A percentile compares a stretch with the other conserved stretches of the same genome.
phyloP scores from a whole-genome alignment of 2,888 invertebrate species.

The Amiota communis region DNA sequence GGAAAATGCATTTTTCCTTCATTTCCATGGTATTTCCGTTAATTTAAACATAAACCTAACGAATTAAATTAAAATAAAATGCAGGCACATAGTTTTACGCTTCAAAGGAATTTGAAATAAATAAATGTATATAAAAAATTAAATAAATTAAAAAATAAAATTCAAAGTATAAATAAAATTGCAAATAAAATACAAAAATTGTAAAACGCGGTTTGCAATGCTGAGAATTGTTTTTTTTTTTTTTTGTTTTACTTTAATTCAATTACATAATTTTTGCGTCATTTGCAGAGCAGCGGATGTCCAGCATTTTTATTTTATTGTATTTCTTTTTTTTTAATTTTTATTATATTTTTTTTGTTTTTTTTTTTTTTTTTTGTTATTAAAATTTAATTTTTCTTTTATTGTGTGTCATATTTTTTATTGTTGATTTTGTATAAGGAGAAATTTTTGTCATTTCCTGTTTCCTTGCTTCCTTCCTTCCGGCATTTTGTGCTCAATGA shows the following conservation, averaged over 20 bases:
- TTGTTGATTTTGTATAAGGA: slow-evolving; percentile 5
- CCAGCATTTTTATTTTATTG: slow-evolving; percentile 20
- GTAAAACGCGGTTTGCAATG: neutral
- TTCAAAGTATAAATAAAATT: slow-evolving; percentile 16
- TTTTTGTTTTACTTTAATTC: slow-evolving; percentile 20
- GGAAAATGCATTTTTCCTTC: too few species aligned
- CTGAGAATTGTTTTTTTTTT: neutral
- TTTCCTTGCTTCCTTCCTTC: neutral
- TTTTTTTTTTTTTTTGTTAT: too few species aligned
- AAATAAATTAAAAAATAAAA: slow-evolving; percentile 18
- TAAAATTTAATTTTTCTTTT: too few species aligned
- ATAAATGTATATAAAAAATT: neutral
- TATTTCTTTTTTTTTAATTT: neutral
- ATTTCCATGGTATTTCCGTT: slow-evolving; percentile 42
- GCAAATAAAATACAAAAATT: neutral
- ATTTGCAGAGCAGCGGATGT: slow-evolving; percentile 13
- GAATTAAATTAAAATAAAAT: slow-evolving; percentile 46
- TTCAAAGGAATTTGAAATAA: slow-evolving; percentile 23
- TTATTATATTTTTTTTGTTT: too few species aligned
- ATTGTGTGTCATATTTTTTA: too few species aligned
- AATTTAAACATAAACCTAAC: slow-evolving; percentile 50
- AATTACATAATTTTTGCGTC: slow-evolving; percentile 31
- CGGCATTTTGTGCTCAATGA: neutral
- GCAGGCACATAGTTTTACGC: slow-evolving; percentile 45
- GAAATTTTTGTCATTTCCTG: slow-evolving; percentile 31